These are phyloP conservation scores for Acanthosepion lycidas DNA, from an alignment of 2,888 invertebrate species.

Conservation along the genomic window DNA sequence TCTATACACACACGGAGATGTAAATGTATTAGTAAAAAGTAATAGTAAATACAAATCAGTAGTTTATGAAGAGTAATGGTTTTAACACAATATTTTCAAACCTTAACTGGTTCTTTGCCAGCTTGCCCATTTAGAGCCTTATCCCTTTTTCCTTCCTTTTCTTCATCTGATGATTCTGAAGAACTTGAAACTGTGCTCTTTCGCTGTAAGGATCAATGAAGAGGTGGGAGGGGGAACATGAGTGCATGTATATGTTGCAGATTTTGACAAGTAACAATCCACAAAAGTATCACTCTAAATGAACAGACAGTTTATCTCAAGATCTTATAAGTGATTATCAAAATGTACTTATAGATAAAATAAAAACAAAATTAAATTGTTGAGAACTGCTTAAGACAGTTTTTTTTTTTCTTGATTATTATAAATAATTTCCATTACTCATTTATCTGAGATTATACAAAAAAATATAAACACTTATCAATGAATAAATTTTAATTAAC, in stretches of 20 bases:
- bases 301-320: not conserved
- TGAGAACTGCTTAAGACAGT: not conserved
- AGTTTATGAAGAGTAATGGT: not conserved
- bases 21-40: not conserved
- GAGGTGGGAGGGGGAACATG: not conserved
- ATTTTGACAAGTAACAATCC: not conserved
- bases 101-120: slow-evolving; percentile 33
- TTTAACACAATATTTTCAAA: slow-evolving; percentile 15
- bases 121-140: not conserved
- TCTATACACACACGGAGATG: not conserved
- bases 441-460: too few species aligned
- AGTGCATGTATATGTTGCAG: not conserved
- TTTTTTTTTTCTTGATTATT: too few species aligned
- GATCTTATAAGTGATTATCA: not conserved
- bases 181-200: slow-evolving; percentile 10
- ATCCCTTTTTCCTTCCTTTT: not conserved
- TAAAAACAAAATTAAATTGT: not conserved
- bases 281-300: not conserved
- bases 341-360: not conserved
- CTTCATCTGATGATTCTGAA: not conserved
- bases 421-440: too few species aligned
- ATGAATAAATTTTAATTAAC: too few species aligned
- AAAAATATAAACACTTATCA: too few species aligned
- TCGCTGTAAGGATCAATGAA: not conserved
- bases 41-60: not conserved